Conservation (phyloP, 2,888 invertebrate species). For the Conops quadrifasciatus region DNA sequence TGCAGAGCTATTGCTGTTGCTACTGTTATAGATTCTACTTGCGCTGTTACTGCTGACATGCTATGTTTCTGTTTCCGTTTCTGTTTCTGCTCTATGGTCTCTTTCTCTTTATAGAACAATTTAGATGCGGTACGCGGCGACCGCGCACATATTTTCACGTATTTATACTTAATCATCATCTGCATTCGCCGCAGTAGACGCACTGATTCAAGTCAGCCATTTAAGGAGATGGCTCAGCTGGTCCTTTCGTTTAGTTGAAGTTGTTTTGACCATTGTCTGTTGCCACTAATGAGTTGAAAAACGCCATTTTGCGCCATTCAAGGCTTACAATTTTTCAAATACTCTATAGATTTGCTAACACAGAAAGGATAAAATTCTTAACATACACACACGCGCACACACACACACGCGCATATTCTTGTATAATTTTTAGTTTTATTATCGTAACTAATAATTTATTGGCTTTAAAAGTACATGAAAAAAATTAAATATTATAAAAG, state of each 20-base stretch:
- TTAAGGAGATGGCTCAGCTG: conserved; percentile 5
- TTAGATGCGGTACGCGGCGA: background rate
- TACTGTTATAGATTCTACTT: background rate
- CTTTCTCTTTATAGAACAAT: background rate
- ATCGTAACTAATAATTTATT: conserved; percentile 29
- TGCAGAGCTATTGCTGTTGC: background rate
- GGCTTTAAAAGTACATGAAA: conserved; percentile 19
- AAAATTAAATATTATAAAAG: background rate
- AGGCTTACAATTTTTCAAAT: conserved; percentile 10
- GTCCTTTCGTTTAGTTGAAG: background rate
- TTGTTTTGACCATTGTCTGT: conserved; percentile 15
- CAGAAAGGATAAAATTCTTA: conserved; percentile 24
- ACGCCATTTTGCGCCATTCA: conserved; percentile 30
- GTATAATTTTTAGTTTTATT: background rate
- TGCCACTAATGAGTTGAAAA: conserved; percentile 38
- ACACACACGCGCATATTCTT: background rate
- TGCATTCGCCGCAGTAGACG: conserved; percentile 8
- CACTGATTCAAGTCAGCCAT: background rate
- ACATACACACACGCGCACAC: conserved; percentile 3
- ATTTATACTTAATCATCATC: background rate
- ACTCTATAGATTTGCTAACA: background rate
- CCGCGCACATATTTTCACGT: background rate
- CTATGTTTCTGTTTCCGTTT: background rate
- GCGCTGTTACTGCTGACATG: background rate
- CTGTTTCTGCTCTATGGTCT: background rate